Conservation (phyloP, 2,113 vertebrate genomes). For the Bufo bufo region DNA sequence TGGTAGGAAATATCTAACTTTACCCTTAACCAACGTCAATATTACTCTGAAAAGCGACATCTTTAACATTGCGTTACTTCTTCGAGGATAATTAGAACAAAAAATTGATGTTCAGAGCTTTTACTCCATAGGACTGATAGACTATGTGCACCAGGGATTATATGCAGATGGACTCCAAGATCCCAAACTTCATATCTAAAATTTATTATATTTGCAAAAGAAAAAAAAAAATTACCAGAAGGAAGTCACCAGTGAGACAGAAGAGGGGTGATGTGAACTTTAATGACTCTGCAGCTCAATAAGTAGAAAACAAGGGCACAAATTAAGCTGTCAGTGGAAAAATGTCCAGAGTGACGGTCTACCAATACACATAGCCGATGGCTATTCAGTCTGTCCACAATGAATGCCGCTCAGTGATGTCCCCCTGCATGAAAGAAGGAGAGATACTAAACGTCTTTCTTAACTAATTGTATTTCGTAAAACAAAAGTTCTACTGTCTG, state of each 20-base stretch:
- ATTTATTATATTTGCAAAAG: neutral
- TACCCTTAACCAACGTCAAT: too few relatives aligned
- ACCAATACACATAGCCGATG: slow-evolving; percentile 36
- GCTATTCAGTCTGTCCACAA: slow-evolving; percentile 34
- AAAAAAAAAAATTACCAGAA: neutral
- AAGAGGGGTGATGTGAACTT: slow-evolving; percentile 20
- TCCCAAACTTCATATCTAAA: neutral
- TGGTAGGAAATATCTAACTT: too few relatives aligned
- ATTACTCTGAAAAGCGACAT: too few relatives aligned
- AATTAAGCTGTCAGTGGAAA: slow-evolving; percentile 45
- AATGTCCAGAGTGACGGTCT: slow-evolving; percentile 17
- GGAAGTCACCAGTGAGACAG: neutral
- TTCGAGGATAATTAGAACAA: too few relatives aligned
- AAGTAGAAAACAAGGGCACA: slow-evolving; percentile 24
- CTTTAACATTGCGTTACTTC: too few relatives aligned
- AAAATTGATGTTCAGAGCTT: too few relatives aligned
- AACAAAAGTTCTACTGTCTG: slow-evolving; percentile 47
- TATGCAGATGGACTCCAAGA: neutral
- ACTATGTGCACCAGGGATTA: neutral
- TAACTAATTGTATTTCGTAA: slow-evolving; percentile 3
- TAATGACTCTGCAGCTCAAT: neutral
- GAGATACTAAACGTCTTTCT: slow-evolving; percentile 12
- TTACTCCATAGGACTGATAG: too few relatives aligned
- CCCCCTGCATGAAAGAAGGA: slow-evolving; percentile 2
- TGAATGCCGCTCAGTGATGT: slow-evolving; percentile 29